Evolutionary conservation across 2,888 invertebrate genomes (phyloP), one percentile per base, ranked within the genome.

Genomic region (Tridacna gigas): DNA sequence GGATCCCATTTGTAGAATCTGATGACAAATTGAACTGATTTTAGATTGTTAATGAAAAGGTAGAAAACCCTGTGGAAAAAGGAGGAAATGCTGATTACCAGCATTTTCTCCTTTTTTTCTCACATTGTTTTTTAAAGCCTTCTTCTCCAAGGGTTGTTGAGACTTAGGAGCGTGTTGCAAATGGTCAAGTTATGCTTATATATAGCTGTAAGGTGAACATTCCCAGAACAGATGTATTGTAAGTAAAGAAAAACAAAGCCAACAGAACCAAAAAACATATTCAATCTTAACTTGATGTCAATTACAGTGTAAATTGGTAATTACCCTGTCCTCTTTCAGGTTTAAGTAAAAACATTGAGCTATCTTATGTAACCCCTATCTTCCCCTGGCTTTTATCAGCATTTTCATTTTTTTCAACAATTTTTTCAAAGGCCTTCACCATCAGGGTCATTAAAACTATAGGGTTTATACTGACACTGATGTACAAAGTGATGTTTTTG

Each of bases 271-370:
- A 9, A 13, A 22, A 63, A 63, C 15, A 63, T 22, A 9, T 63
- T 63, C 22, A 63, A n/a, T 63, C 25, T 22, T 63, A 22, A 63
- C 63, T n/a, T 25, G 22, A n/a, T 63, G 63, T 47, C 71, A 71
- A 71, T 71, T 71, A 48, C 22, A 20, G 25, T 18, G 71, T 71
- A 71, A 71, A 71, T 71, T 71, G 71, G 71, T 71, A 71, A 71
- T 71, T 71, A 48, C 4, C 71, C 48, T 22, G 15, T 63, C 63
- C 15, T 28, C 63, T 63, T 63, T 63, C 15, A 63, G 4, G 63
- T 63, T 25, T 63, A 63, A 9, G 63, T 25, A 63, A 63, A 18
- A 63, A 63, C n/a, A 63, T 63, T 20, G 63, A 63, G 63, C 3
- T 63, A 63, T 63, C 63, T 25, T 63, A 25, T 18, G 63, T 13